phyloP scores from a whole-genome alignment of 2,888 invertebrate species.

The Drosophila greeni region DNA sequence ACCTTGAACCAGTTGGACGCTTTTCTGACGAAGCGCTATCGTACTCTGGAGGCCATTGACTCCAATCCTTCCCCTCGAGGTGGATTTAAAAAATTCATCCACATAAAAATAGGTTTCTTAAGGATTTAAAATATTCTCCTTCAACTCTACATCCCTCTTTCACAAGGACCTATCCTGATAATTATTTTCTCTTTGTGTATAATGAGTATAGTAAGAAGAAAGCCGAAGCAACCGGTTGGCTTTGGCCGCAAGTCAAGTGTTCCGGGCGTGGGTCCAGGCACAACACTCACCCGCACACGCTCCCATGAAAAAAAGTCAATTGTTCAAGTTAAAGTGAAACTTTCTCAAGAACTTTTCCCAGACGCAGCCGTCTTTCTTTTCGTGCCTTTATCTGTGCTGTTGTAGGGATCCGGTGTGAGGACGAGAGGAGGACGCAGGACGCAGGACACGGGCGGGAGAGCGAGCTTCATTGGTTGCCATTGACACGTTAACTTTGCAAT shows the following conservation, averaged over 20 bases:
- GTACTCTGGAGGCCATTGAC: too few species aligned
- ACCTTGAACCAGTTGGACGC: too few species aligned
- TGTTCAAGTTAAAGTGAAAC: slow-evolving; percentile 72
- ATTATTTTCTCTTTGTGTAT: not conserved
- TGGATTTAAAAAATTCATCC: not conserved
- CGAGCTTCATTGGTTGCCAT: slow-evolving; percentile 67
- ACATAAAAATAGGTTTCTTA: not conserved
- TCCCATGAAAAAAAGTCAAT: slow-evolving; percentile 62
- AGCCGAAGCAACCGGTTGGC: slow-evolving; percentile 57
- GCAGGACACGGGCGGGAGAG: slow-evolving; percentile 2
- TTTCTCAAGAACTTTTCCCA: slow-evolving; percentile 69
- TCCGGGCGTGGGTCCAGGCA: slow-evolving; percentile 27
- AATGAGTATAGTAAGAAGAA: not conserved
- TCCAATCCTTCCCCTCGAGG: not conserved
- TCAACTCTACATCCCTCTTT: not conserved
- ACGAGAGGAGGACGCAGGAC: not conserved
- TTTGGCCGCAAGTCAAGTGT: slow-evolving; percentile 67
- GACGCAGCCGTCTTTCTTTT: slow-evolving; percentile 58
- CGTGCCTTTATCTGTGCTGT: slow-evolving; percentile 60
- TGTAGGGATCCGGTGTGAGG: slow-evolving; percentile 6
- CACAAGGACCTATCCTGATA: too few species aligned
- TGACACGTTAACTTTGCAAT: slow-evolving; percentile 74
- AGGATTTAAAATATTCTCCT: too few species aligned
- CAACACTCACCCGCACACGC: slow-evolving; percentile 38
- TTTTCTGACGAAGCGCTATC: too few species aligned